Base-by-base conservation (phyloP, 1,140 invertebrate species). In the Protaetia brevitarsis region DNA sequence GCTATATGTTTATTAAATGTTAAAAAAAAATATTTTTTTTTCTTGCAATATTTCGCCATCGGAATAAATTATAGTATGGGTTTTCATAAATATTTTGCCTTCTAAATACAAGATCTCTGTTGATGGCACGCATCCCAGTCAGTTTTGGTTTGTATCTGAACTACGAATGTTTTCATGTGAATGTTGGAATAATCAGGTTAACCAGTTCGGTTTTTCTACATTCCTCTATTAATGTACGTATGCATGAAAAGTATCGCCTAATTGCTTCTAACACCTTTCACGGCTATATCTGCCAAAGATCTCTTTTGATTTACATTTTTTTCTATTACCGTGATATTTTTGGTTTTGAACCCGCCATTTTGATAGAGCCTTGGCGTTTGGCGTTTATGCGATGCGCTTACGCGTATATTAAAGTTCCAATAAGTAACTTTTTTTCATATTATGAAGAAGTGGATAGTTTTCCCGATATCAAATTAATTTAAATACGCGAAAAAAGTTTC, bases 81-180 rank as follows among this genome's bases (percentile, higher is more conserved):
- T 8, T 58, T 8, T 7, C 5, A n/a, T 58, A 30, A 11, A 13
- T n/a, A 28, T 45, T 13, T 4, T 45, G 23, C 6, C 3, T 0
- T 45, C 1, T 0, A 45, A 13, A 19, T 27, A 58, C 11, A 23
- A 27, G 23, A 30, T 27, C 28, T 58, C 28, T 58, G 1, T 28
- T 28, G 56, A 30, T 58, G n/a, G n/a, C 21, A 28, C 56, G n/a
- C 26, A 28, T 58, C 3, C 6, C 11, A 28, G 8, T 6, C 51
- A 7, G 56, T 58, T 58, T 58, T 61, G 59, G 59, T 61, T 61
- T 31, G 10, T 31, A 61, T 30, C 59, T 11, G 16, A 8, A 10
- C 59, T 61, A 58, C n/a, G 56, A 61, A 61, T 61, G 59, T 61
- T 61, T 61, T 61, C 59, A 36, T 61, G 59, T 61, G 59, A 61